These are phyloP conservation scores for Caenorhabditis remanei DNA, from an alignment of 1,140 invertebrate species.

Conservation along the genomic window DNA sequence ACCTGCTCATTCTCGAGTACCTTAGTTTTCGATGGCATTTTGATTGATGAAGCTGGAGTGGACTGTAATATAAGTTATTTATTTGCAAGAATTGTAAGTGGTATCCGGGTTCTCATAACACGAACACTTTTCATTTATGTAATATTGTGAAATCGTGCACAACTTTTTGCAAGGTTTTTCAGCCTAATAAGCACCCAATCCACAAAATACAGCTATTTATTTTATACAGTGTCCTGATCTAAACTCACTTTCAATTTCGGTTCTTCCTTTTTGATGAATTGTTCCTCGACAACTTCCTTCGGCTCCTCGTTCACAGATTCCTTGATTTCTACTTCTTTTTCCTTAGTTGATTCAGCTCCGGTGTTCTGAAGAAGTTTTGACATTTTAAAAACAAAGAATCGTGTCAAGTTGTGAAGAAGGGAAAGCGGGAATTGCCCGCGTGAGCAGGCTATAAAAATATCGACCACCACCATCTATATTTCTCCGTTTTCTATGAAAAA, in stretches of 20 bases:
- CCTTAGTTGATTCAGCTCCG: background rate
- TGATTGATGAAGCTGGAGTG: slow-evolving; percentile 4
- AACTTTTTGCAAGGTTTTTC: background rate
- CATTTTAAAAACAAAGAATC: background rate
- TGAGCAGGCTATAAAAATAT: slow-evolving; percentile 8
- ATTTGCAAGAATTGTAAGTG: background rate
- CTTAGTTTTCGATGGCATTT: slow-evolving; percentile 46
- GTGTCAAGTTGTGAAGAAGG: background rate
- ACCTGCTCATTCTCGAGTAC: slow-evolving; percentile 40
- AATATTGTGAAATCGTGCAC: background rate
- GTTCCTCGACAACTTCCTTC: background rate
- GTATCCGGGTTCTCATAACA: too few species aligned
- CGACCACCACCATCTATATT: background rate
- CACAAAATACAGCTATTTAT: too few species aligned
- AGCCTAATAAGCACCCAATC: too few species aligned
- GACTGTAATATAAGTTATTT: slow-evolving; percentile 3
- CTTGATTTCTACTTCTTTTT: background rate
- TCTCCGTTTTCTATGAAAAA: background rate
- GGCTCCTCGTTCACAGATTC: too few species aligned
- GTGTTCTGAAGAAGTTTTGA: background rate
- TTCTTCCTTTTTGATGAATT: slow-evolving; percentile 16
- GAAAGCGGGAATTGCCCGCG: too few species aligned
- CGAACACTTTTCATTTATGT: background rate
- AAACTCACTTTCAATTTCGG: slow-evolving; percentile 26
- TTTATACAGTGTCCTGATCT: background rate